phyloP scores from a whole-genome alignment of 2,888 invertebrate genomes.

The Ceriagrion tenellum region DNA sequence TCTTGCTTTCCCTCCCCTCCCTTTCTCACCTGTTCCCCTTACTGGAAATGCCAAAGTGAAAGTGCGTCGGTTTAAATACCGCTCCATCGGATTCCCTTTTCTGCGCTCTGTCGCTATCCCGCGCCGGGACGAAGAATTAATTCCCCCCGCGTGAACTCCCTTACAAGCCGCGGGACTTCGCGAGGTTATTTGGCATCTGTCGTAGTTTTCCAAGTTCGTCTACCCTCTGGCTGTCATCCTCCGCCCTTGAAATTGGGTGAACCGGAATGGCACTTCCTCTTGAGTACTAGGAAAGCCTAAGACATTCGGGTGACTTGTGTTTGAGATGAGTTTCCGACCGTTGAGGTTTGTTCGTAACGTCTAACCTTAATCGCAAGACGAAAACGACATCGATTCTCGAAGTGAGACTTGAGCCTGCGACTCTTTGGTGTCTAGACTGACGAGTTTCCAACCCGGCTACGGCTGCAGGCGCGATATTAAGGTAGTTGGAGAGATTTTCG shows the following conservation, averaged over 20 bases:
- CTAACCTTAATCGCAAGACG: no score
- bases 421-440: no score
- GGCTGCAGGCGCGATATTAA: no score
- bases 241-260: neutral
- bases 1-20: neutral
- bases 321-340: no score
- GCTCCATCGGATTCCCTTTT: neutral
- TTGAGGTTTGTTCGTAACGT: no score
- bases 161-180: neutral
- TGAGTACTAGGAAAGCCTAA: no score
- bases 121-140: neutral
- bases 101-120: neutral
- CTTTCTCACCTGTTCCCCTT: neutral
- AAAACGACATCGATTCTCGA: no score
- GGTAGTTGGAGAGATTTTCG: no score
- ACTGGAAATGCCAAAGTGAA: conserved; percentile 56
- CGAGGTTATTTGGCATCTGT: neutral
- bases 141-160: neutral
- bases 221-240: neutral
- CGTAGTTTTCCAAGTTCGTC: neutral
- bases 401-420: no score
- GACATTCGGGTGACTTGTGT: no score
- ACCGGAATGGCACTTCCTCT: no score
- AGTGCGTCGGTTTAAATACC: conserved; percentile 34
- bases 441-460: no score